Evolutionary conservation across 2,113 vertebrate species (phyloP).

Genomic region (Paralichthys olivaceus): DNA sequence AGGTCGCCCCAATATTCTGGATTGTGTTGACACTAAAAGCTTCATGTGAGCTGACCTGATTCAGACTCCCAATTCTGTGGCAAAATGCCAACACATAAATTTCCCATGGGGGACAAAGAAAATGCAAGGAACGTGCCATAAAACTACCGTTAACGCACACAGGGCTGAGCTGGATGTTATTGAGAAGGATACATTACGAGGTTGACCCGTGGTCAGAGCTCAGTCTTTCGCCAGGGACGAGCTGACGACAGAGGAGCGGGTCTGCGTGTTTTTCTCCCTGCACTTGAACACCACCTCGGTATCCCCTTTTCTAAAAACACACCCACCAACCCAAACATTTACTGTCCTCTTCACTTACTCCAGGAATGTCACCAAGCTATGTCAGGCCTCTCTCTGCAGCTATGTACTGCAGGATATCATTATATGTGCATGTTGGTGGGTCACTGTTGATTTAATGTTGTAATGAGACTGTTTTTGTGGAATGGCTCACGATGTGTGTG

Average conservation of each 20-base stretch:
- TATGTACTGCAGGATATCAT: slow-evolving; percentile 29
- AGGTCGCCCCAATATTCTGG: slow-evolving; percentile 25
- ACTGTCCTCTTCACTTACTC: slow-evolving; percentile 59
- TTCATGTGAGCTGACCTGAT: slow-evolving; percentile 31
- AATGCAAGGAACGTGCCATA: slow-evolving; percentile 67
- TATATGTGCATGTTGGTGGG: slow-evolving; percentile 21
- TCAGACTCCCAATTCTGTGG: slow-evolving; percentile 50
- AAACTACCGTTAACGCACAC: slow-evolving; percentile 65
- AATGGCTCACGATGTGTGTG: neutral
- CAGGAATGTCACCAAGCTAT: slow-evolving; percentile 68
- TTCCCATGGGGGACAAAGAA: slow-evolving; percentile 62
- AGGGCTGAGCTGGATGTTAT: slow-evolving; percentile 76
- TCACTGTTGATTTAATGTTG: slow-evolving; percentile 12
- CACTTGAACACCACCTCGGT: slow-evolving; percentile 49
- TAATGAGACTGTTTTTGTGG: neutral
- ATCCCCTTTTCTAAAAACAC: slow-evolving; percentile 51
- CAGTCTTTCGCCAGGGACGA: slow-evolving; percentile 51
- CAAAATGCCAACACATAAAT: slow-evolving; percentile 63
- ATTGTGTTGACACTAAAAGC: slow-evolving; percentile 41
- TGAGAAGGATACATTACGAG: slow-evolving; percentile 77
- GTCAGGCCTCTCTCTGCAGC: slow-evolving; percentile 40
- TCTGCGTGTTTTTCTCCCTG: slow-evolving; percentile 37
- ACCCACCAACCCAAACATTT: slow-evolving; percentile 55
- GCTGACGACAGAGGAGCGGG: slow-evolving; percentile 49
- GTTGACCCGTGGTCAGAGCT: slow-evolving; percentile 70